phyloP scores from a whole-genome alignment of 2,888 invertebrate species.

The Melitaea athalia region DNA sequence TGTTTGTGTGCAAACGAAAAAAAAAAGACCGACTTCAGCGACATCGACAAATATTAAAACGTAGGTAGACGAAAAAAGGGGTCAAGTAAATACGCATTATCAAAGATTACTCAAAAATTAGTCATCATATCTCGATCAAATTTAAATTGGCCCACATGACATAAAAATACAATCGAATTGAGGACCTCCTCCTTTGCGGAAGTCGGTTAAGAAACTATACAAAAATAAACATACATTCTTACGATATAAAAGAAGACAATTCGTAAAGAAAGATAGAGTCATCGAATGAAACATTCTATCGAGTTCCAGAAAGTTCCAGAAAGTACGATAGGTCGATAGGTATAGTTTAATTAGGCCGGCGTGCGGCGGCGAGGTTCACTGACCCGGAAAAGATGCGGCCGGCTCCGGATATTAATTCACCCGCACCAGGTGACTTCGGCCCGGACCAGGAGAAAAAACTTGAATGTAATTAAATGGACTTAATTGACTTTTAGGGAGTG shows the following conservation, averaged over 20 bases:
- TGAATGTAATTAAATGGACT: conserved; percentile 8
- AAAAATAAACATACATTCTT: too few species aligned
- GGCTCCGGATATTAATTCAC: conserved; percentile 36
- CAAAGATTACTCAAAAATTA: too few species aligned
- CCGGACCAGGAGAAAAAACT: conserved; percentile 8
- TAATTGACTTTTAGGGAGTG: conserved; percentile 4
- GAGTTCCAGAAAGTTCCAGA: conserved; percentile 6
- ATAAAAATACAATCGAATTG: too few species aligned
- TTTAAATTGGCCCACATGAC: too few species aligned
- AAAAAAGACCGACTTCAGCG: too few species aligned
- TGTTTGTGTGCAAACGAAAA: too few species aligned
- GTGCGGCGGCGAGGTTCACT: conserved; percentile 18
- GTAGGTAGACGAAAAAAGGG: too few species aligned
- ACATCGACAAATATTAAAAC: too few species aligned
- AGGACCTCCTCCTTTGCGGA: too few species aligned
- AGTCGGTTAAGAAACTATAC: too few species aligned
- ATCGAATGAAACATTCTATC: conserved; percentile 11
- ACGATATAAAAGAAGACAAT: neutral
- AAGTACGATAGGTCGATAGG: conserved; percentile 16
- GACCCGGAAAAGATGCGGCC: conserved; percentile 37
- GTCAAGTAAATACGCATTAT: too few species aligned
- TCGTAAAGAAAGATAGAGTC: neutral
- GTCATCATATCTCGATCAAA: too few species aligned
- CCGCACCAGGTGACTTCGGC: conserved; percentile 10
- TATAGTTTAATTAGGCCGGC: conserved; percentile 34